phyloP scores from a whole-genome alignment of 2,888 invertebrate genomes.

The Caprella mutica region DNA sequence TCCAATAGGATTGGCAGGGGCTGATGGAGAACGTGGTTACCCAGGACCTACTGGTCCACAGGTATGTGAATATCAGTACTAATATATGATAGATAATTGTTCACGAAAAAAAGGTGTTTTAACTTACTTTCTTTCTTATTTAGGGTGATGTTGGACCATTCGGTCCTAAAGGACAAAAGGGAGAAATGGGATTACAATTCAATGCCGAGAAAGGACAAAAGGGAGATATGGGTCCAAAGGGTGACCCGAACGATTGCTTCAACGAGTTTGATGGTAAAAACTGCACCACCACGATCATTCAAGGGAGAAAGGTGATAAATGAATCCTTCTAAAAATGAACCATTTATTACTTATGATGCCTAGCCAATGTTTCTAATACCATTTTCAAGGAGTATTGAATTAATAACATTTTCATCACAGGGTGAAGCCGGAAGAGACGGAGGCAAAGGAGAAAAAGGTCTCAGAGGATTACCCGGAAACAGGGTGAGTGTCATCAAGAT shows the following conservation, averaged over 20 bases:
- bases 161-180: slow-evolving; percentile 47
- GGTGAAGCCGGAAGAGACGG: slow-evolving; percentile 18
- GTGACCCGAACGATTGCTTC: slow-evolving; percentile 21
- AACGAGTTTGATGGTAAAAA: neutral
- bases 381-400: too few species aligned
- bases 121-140: neutral
- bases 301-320: slow-evolving; percentile 7
- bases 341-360: too few species aligned
- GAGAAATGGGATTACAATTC: slow-evolving; percentile 52
- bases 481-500: too few species aligned
- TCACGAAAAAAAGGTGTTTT: too few species aligned
- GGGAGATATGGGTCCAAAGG: slow-evolving; percentile 37
- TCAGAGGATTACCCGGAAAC: slow-evolving; percentile 52
- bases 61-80: slow-evolving; percentile 3
- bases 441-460: slow-evolving; percentile 41
- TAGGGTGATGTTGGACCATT: slow-evolving; percentile 41
- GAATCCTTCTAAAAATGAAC: too few species aligned
- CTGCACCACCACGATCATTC: slow-evolving; percentile 3
- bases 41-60: slow-evolving; percentile 46
- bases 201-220: slow-evolving; percentile 50
- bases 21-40: slow-evolving; percentile 54
- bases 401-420: neutral
- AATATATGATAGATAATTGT: too few species aligned
- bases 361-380: too few species aligned
- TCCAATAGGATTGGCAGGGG: slow-evolving; percentile 53